Evolutionary conservation across 1,140 invertebrate species (phyloP).

Genomic region (Protaetia brevitarsis): DNA sequence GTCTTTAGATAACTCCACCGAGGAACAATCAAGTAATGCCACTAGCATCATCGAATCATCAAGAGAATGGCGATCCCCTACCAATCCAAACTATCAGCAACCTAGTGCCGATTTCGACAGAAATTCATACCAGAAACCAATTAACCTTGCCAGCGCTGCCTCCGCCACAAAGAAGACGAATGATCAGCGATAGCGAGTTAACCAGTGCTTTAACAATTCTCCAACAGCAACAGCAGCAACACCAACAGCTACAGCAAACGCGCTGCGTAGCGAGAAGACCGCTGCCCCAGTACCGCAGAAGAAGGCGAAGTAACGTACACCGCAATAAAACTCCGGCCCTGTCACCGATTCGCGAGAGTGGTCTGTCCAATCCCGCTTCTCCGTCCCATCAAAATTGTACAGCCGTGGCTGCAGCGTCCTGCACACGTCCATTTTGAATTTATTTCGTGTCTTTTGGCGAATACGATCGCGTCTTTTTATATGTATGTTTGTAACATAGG

Average conservation of each 20-base stretch:
- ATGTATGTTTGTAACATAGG: too few species aligned
- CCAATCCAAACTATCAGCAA: conserved; percentile 40
- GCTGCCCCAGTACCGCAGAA: conserved; percentile 37
- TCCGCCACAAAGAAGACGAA: conserved; percentile 38
- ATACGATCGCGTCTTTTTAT: too few species aligned
- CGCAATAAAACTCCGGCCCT: conserved; percentile 57
- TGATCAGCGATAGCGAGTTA: conserved; percentile 43
- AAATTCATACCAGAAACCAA: conserved; percentile 32
- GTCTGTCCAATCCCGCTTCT: conserved; percentile 66
- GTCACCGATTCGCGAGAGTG: conserved; percentile 69
- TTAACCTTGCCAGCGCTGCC: conserved; percentile 35
- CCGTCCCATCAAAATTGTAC: conserved; percentile 54
- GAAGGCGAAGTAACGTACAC: conserved; percentile 43
- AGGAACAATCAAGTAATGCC: conserved; percentile 48
- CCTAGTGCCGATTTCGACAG: conserved; percentile 37
- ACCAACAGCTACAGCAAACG: conserved; percentile 28
- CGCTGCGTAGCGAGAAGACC: conserved; percentile 32
- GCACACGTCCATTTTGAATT: conserved; percentile 39
- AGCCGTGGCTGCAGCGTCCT: conserved; percentile 35
- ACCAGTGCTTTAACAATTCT: conserved; percentile 41
- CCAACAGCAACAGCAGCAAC: conserved; percentile 39
- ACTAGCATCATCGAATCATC: conserved; percentile 20
- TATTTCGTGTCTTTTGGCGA: too few species aligned
- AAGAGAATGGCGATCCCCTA: conserved; percentile 24
- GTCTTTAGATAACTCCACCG: conserved; percentile 22